Evolutionary conservation across 2,797 vertebrate genomes (phyloP), one percentile per base, ranked within the genome.

Genomic region (Cirrhinus mrigala): DNA sequence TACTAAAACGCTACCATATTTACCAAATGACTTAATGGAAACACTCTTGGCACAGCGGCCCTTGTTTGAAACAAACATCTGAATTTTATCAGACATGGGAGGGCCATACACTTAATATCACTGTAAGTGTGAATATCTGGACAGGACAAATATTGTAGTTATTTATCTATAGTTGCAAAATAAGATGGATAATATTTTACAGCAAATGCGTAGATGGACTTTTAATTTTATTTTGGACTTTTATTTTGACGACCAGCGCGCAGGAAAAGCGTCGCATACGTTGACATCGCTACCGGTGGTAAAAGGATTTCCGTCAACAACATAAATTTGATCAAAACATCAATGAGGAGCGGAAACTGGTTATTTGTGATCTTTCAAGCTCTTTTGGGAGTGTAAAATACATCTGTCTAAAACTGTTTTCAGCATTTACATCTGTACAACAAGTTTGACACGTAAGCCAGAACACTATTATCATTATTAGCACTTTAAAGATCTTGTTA

Each of bases 281-380:
- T 1, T 18, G 40, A 48, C 18, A 27, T 37, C 37, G 2, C 8
- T 84, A 78, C 73, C 74, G 16, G 48, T 20, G 48, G 3, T 27
- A 15, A 76, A 52, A 22, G 60, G 44, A 78, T 54, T 84, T 84
- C 82, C 82, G 82, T 56, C 74, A 84, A 78, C 74, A 84, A 78
- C 82, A 77, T 52, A 8, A 24, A 29, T 40, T 12, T 29, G n/a
- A 48, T 66, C 44, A 29, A 50, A 66, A 20, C 44, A 54, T n/a
- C 40, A 58, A 52, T 16, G 73, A 68, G n/a, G 46, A 16, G 24
- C 74, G 64, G 62, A 27, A 69, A 18, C 58, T 1, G 29, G 14
- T 46, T 10, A 0, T 58, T 29, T 16, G 9, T 24, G 27, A 6
- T 62, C 0, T 9, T 3, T 16, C 52, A 48, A 16, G 4, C 18